Evolutionary conservation across 2,113 vertebrate genomes (phyloP).

Genomic region (Callopanchax toddi): DNA sequence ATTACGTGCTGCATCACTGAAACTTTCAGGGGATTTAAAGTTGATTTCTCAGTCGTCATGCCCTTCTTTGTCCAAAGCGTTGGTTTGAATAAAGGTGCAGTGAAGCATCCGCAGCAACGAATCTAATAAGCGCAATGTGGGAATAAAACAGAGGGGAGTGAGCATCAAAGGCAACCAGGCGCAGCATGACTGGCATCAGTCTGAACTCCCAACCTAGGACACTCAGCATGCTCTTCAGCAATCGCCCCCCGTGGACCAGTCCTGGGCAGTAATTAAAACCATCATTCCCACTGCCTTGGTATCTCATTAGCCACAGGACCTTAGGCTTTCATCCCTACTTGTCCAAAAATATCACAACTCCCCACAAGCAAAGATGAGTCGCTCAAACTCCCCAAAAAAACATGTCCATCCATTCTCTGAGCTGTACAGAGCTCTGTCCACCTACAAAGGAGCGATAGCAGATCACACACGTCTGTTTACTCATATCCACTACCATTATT

Average conservation of each 20-base stretch:
- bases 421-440: slow-evolving; percentile 54
- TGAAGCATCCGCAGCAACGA: slow-evolving; percentile 76
- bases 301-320: slow-evolving; percentile 96
- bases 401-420: slow-evolving; percentile 46
- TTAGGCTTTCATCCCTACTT: slow-evolving; percentile 91
- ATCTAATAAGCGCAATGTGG: slow-evolving; percentile 86
- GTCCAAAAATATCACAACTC: slow-evolving; percentile 86
- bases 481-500: slow-evolving; percentile 35
- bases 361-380: slow-evolving; percentile 57
- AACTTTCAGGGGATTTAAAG: slow-evolving; percentile 65
- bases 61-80: slow-evolving; percentile 65
- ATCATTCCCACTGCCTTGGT: slow-evolving; percentile 91
- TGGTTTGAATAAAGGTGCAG: slow-evolving; percentile 74
- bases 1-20: slow-evolving; percentile 68
- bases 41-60: slow-evolving; percentile 64
- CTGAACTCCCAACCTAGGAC: slow-evolving; percentile 96
- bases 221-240: slow-evolving; percentile 87
- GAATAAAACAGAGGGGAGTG: slow-evolving; percentile 84
- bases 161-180: slow-evolving; percentile 94
- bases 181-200: slow-evolving; percentile 95
- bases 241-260: slow-evolving; percentile 85
- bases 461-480: slow-evolving; percentile 35
- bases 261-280: slow-evolving; percentile 98
- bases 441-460: slow-evolving; percentile 48
- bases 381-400: slow-evolving; percentile 48